Base-by-base conservation (phyloP, 1,140 invertebrate genomes). In the Linepithema humile region DNA sequence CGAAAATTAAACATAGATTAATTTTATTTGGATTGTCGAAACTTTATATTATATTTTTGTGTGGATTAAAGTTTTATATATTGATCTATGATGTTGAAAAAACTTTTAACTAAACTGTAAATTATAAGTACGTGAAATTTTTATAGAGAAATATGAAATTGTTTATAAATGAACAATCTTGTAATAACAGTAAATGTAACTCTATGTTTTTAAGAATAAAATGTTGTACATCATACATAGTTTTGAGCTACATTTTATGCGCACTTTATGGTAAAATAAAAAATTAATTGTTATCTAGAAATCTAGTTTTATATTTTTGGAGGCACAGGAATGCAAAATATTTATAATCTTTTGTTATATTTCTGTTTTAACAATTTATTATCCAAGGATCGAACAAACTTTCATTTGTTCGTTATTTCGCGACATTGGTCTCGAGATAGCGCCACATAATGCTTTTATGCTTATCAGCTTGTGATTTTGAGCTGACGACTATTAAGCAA, bases 1-100 rank as follows among this genome's bases (percentile, higher is more conserved):
- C 86, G 94, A 65, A 93, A 95, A 84, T 86, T 95, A 4, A 94
- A 94, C 59, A 94, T 95, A 48, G 95, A 95, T 91, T 95, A 92
- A 43, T 12, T 5, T 15, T 78, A 72, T 35, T 62, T 0, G 17
- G 45, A 65, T n/a, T 43, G 29, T 29, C 32, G 1, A 32, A 23
- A 65, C n/a, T n/a, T n/a, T n/a, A n/a, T n/a, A n/a, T 0, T 10
- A 40, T 62, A 60, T 72, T 32, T 2, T 29, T 77, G 3, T 2
- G 23, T 29, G 23, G 15, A 45, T 5, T 1, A 0, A 48, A 62
- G 5, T 15, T 29, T 64, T 48, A n/a, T n/a, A n/a, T 60, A 38
- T 45, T 45, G n/a, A 38, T n/a, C 9, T 26, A 38, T 2, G 20
- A 45, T 1, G 59, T 40, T n/a, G 45, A 48, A 45, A 48, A n/a